phyloP scores from a whole-genome alignment of 2,888 invertebrate genomes.

The Hirudinaria manillensis region DNA sequence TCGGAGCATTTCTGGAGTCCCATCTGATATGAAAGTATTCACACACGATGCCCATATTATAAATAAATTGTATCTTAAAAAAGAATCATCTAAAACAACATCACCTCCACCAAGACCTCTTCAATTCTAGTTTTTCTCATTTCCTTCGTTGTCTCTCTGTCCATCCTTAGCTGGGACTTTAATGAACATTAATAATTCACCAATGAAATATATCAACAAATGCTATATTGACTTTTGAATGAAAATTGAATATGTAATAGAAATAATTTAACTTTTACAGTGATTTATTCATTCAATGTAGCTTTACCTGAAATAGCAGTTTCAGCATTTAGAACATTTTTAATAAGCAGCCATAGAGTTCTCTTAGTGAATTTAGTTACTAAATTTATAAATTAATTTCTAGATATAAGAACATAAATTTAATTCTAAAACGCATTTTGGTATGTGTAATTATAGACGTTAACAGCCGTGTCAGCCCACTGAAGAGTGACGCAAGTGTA shows the following conservation, averaged over 20 bases:
- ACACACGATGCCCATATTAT: no score
- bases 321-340: no score
- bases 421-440: background rate
- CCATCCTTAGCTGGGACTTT: conserved; percentile 36
- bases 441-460: no score
- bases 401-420: background rate
- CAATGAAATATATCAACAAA: background rate
- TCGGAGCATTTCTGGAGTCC: conserved; percentile 82
- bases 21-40: conserved; percentile 58
- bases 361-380: no score
- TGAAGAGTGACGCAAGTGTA: no score
- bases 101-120: conserved; percentile 28
- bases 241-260: background rate
- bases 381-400: no score
- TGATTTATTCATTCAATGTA: no score
- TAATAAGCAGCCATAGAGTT: no score
- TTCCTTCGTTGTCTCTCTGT: conserved; percentile 30
- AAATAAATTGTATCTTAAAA: background rate
- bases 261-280: background rate
- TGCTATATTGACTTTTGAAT: background rate
- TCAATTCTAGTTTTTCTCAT: conserved; percentile 30
- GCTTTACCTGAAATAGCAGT: no score
- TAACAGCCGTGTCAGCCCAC: no score
- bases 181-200: no score
- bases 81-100: background rate